Evolutionary conservation across 2,888 invertebrate species (phyloP).

Genomic region (Diaperis boleti): DNA sequence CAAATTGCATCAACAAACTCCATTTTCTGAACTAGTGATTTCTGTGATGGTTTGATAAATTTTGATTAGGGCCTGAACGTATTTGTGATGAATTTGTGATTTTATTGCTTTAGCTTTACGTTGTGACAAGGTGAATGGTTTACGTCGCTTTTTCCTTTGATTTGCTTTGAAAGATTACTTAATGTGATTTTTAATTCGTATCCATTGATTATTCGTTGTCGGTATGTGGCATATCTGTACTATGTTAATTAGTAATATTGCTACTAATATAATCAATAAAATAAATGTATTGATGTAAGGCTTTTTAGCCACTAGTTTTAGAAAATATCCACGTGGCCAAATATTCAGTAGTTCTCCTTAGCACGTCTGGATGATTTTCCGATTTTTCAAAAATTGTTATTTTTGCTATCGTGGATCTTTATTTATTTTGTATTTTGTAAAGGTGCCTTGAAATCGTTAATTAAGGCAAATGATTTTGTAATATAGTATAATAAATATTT

Average conservation of each 20-base stretch:
- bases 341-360: conserved; percentile 55
- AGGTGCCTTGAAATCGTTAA: conserved; percentile 70
- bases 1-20: conserved; percentile 25
- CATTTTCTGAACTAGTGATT: conserved; percentile 28
- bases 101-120: conserved; percentile 41
- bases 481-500: conserved; percentile 76
- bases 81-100: conserved; percentile 44
- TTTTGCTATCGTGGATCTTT: conserved; percentile 56
- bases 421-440: conserved; percentile 63
- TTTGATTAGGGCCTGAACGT: conserved; percentile 30
- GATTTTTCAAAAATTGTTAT: conserved; percentile 41
- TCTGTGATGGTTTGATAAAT: conserved; percentile 31
- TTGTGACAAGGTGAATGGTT: conserved; percentile 34
- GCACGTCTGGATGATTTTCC: conserved; percentile 44
- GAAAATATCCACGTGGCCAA: conserved; percentile 64
- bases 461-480: conserved; percentile 79
- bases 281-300: conserved; percentile 66
- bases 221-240: conserved; percentile 58
- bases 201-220: conserved; percentile 40
- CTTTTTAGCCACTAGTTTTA: conserved; percentile 65
- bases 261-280: conserved; percentile 55
- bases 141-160: conserved; percentile 27
- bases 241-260: conserved; percentile 53
- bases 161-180: conserved; percentile 28
- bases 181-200: conserved; percentile 22